Percentiles rank a stretch among this genome's conserved stretches.
Conservation (phyloP, 2,797 vertebrate species). For the Phrynocephalus forsythii region DNA sequence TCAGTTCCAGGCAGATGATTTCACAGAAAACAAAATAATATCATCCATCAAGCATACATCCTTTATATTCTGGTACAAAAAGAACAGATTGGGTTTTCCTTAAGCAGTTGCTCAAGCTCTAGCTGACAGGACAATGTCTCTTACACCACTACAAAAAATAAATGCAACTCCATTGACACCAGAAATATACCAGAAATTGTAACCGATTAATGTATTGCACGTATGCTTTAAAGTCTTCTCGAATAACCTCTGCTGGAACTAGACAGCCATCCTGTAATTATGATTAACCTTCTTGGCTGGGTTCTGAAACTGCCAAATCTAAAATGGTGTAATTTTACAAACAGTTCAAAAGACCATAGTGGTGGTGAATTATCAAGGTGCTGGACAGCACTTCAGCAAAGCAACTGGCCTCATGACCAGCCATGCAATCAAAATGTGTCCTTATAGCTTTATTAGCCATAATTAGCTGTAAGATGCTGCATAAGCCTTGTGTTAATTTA, state of each 20-base stretch:
- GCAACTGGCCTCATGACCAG: too few species aligned
- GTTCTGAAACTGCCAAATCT: too few species aligned
- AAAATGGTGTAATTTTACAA: too few species aligned
- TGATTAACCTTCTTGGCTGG: too few species aligned
- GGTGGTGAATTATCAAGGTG: too few species aligned
- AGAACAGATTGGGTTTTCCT: not conserved
- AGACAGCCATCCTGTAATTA: not conserved
- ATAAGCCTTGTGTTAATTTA: too few species aligned
- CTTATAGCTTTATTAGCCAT: too few species aligned
- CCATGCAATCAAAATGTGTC: too few species aligned
- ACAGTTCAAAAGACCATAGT: too few species aligned
- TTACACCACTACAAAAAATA: not conserved
- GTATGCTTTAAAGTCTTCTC: not conserved
- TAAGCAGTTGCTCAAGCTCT: not conserved
- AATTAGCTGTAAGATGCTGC: too few species aligned
- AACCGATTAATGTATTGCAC: not conserved
- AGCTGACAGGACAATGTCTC: not conserved
- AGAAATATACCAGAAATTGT: not conserved
- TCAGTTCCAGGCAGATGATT: slow-evolving; percentile 15
- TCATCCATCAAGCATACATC: not conserved
- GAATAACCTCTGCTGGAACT: not conserved
- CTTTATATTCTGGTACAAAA: not conserved
- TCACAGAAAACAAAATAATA: not conserved
- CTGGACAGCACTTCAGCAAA: too few species aligned
- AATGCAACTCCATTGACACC: not conserved